These are phyloP conservation scores for Xenopus laevis DNA, from an alignment of 2,113 vertebrate genomes.

Conservation along the genomic window DNA sequence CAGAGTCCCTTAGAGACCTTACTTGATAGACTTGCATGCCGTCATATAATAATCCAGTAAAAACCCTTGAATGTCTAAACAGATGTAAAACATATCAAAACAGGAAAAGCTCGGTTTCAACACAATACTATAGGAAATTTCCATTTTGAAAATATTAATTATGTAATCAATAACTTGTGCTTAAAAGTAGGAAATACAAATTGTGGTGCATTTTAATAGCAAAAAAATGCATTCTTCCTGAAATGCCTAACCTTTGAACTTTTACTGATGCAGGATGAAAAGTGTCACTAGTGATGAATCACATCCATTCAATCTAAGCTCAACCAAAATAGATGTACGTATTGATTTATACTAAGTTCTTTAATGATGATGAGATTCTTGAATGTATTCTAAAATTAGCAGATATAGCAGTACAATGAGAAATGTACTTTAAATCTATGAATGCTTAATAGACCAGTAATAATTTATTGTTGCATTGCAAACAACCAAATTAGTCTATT, in stretches of 20 bases:
- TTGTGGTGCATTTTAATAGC: slow-evolving; percentile 3
- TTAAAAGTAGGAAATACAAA: slow-evolving; percentile 5
- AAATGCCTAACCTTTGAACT: slow-evolving; percentile 35
- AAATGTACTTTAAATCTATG: background rate
- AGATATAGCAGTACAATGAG: background rate
- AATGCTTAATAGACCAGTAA: background rate
- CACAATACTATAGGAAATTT: too few relatives aligned
- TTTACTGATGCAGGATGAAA: background rate
- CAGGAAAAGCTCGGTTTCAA: too few relatives aligned
- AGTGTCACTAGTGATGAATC: slow-evolving; percentile 22
- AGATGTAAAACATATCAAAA: too few relatives aligned
- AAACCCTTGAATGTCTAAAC: too few relatives aligned
- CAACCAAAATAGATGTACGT: slow-evolving; percentile 28
- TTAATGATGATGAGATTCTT: slow-evolving; percentile 34
- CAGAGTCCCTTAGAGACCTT: too few relatives aligned
- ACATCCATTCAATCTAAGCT: slow-evolving; percentile 32
- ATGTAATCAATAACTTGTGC: too few relatives aligned
- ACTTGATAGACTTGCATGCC: too few relatives aligned
- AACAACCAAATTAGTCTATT: too few relatives aligned
- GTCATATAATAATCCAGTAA: too few relatives aligned
- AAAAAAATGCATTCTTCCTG: slow-evolving; percentile 7
- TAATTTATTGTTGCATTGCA: background rate
- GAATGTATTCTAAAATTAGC: slow-evolving; percentile 30
- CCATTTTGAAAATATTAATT: too few relatives aligned
- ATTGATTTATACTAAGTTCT: slow-evolving; percentile 34